Percentiles rank a stretch among this genome's conserved stretches.
Conservation (phyloP, 2,888 invertebrate genomes). For the Nymphalis polychloros region DNA sequence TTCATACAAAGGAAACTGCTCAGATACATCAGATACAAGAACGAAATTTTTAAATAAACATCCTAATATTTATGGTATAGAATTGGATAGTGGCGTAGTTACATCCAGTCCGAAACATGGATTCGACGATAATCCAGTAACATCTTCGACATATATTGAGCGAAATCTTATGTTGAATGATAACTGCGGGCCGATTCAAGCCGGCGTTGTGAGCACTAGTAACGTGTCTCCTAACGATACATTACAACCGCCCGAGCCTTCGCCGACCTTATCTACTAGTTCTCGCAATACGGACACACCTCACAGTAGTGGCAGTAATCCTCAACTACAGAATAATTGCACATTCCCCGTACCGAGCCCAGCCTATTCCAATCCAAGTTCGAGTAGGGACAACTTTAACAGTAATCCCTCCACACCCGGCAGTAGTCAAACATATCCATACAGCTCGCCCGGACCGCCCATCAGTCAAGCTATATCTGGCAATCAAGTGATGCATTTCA, state of each 20-base stretch:
- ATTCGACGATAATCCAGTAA: slow-evolving; percentile 84
- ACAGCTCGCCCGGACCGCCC: slow-evolving; percentile 71
- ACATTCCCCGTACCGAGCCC: slow-evolving; percentile 76
- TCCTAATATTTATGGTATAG: slow-evolving; percentile 64
- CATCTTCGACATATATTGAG: slow-evolving; percentile 85
- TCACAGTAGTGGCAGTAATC: slow-evolving; percentile 63
- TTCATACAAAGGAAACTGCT: slow-evolving; percentile 66
- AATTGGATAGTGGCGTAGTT: slow-evolving; percentile 63
- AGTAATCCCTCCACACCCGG: slow-evolving; percentile 69
- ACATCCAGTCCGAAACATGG: slow-evolving; percentile 81
- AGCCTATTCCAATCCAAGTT: slow-evolving; percentile 74
- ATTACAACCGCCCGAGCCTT: slow-evolving; percentile 79
- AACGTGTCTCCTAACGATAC: slow-evolving; percentile 86
- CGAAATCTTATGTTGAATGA: slow-evolving; percentile 81
- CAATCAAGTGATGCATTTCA: slow-evolving; percentile 78
- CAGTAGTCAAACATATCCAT: slow-evolving; percentile 59
- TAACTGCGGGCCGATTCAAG: slow-evolving; percentile 88
- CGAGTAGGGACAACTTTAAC: slow-evolving; percentile 62
- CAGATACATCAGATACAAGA: slow-evolving; percentile 66
- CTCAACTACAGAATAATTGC: slow-evolving; percentile 63
- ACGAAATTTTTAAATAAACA: slow-evolving; percentile 67
- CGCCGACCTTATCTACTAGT: slow-evolving; percentile 82
- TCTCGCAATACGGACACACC: slow-evolving; percentile 77
- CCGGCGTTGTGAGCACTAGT: slow-evolving; percentile 92
- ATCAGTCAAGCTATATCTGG: slow-evolving; percentile 59